These are phyloP conservation scores for Andrena bicolor DNA, from an alignment of 2,888 invertebrate species.

Conservation along the genomic window DNA sequence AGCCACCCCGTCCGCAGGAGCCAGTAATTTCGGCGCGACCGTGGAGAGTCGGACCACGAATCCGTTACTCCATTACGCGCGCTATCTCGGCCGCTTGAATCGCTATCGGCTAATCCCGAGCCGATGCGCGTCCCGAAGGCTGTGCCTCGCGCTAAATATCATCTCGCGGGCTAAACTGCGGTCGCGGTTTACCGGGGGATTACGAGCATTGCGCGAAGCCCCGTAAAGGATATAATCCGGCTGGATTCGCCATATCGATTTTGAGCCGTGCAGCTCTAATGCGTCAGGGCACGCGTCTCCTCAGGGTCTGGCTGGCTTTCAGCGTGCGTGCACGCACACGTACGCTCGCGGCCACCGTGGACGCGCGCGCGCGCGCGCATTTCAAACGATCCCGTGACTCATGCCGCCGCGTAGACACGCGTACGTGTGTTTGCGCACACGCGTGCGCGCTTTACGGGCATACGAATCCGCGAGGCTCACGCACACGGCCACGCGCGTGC, in stretches of 20 bases:
- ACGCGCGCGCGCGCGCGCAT: slow-evolving; percentile 61
- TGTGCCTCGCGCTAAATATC: slow-evolving; percentile 57
- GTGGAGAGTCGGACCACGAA: too few relatives aligned
- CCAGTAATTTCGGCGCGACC: too few relatives aligned
- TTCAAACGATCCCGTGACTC: slow-evolving; percentile 59
- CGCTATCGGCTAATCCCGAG: slow-evolving; percentile 36
- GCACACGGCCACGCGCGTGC: slow-evolving; percentile 65
- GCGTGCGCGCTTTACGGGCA: slow-evolving; percentile 49
- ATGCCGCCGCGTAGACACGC: slow-evolving; percentile 49
- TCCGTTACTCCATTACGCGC: background rate
- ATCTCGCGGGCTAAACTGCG: slow-evolving; percentile 66
- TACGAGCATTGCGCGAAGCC: slow-evolving; percentile 83
- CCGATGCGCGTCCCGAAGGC: slow-evolving; percentile 37
- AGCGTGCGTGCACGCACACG: slow-evolving; percentile 55
- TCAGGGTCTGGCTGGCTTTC: slow-evolving; percentile 36
- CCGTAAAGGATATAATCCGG: slow-evolving; percentile 83
- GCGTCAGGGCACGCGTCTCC: slow-evolving; percentile 69
- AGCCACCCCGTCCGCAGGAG: too few relatives aligned
- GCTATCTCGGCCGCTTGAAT: background rate
- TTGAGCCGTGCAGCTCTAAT: slow-evolving; percentile 79
- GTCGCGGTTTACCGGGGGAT: slow-evolving; percentile 78
- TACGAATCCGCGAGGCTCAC: slow-evolving; percentile 29
- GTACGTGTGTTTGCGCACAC: slow-evolving; percentile 62
- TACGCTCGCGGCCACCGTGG: slow-evolving; percentile 43
- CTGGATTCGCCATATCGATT: slow-evolving; percentile 84